Conservation (phyloP, 2,797 vertebrate genomes). For the Gallirallus australis region DNA sequence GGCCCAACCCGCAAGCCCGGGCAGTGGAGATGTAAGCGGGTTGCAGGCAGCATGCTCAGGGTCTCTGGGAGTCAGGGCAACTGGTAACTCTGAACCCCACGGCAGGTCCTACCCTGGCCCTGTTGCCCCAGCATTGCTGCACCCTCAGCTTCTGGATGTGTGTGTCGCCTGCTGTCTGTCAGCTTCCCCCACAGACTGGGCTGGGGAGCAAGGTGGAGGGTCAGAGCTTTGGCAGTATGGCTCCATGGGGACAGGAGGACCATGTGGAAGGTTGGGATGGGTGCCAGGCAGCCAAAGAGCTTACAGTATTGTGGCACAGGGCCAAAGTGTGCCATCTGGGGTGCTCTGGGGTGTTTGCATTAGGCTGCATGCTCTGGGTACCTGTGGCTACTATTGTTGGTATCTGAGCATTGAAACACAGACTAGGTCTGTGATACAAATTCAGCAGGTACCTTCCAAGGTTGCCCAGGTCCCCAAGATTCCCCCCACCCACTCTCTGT, state of each 20-base stretch:
- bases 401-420: accelerated
- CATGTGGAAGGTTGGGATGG: background rate
- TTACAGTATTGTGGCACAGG: accelerated
- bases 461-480: background rate
- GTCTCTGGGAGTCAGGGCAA: accelerated
- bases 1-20: background rate
- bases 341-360: accelerated
- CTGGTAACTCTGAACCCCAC: background rate
- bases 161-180: accelerated
- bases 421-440: background rate
- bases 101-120: accelerated
- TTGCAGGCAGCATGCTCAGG: background rate
- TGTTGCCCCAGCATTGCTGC: accelerated
- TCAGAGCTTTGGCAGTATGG: background rate
- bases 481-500: background rate
- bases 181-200: background rate
- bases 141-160: accelerated
- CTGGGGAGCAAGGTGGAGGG: background rate
- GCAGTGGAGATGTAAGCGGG: background rate
- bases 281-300: background rate
- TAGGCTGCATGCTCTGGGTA: background rate
- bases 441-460: background rate
- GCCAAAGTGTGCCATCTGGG: background rate
- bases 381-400: background rate
- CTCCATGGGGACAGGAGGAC: accelerated